Percentiles rank a stretch among this genome's conserved stretches.
Conservation (phyloP, 1,140 invertebrate genomes). For the Latrodectus geometricus region DNA sequence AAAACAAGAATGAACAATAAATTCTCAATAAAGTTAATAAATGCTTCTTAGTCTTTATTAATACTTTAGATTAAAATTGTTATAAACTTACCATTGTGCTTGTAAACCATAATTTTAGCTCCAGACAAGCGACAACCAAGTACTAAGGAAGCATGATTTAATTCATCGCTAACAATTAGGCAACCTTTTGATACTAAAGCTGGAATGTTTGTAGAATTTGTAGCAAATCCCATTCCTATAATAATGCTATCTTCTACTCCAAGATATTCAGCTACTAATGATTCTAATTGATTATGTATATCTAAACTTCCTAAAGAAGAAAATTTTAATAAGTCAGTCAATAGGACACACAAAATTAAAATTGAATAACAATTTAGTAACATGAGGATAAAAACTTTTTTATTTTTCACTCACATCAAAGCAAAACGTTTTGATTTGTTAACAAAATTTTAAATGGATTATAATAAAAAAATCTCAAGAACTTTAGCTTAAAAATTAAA, state of each 20-base stretch:
- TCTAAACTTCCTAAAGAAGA: slow-evolving; percentile 65
- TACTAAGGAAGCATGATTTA: slow-evolving; percentile 97
- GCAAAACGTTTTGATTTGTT: too few species aligned
- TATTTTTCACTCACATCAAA: too few species aligned
- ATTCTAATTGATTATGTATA: slow-evolving; percentile 86
- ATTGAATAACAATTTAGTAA: too few species aligned
- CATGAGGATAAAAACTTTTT: too few species aligned
- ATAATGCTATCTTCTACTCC: slow-evolving; percentile 95
- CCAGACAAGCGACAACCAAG: slow-evolving; percentile 90
- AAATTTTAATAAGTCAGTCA: not conserved
- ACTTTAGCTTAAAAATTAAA: too few species aligned
- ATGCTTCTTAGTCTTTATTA: not conserved
- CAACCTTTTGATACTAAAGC: slow-evolving; percentile 85
- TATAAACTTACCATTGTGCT: slow-evolving; percentile 76
- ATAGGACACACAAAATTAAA: too few species aligned
- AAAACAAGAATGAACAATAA: too few species aligned
- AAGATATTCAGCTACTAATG: slow-evolving; percentile 86
- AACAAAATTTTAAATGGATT: too few species aligned
- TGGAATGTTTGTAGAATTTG: slow-evolving; percentile 94
- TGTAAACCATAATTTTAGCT: slow-evolving; percentile 88
- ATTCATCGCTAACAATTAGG: slow-evolving; percentile 93
- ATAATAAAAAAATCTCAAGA: too few species aligned
- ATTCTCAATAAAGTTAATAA: too few species aligned
- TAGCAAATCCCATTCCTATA: slow-evolving; percentile 99
- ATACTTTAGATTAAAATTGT: not conserved